A percentile compares a stretch with the other conserved stretches of the same genome.
Evolutionary conservation across 2,888 invertebrate genomes (phyloP).

Genomic region (Myopa tessellatipennis): DNA sequence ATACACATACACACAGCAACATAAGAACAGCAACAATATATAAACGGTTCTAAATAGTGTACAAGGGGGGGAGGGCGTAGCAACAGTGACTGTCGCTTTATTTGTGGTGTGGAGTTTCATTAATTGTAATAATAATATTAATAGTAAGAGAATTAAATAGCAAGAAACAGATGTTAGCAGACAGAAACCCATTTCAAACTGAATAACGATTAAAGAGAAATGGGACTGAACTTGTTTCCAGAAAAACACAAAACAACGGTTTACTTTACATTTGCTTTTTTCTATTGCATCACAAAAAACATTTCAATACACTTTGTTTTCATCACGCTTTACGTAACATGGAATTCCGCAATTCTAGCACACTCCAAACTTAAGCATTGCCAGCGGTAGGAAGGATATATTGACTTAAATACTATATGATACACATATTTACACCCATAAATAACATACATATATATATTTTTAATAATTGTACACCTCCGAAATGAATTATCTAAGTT

Average conservation of each 20-base stretch:
- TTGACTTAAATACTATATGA: background rate
- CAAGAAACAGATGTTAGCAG: slow-evolving; percentile 26
- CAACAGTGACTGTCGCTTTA: slow-evolving; percentile 27
- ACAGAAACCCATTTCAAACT: slow-evolving; percentile 22
- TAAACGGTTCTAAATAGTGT: slow-evolving; percentile 12
- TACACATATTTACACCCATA: slow-evolving; percentile 21
- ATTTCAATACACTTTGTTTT: background rate
- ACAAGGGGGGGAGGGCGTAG: background rate
- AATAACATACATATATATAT: slow-evolving; percentile 14
- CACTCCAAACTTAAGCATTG: slow-evolving; percentile 38
- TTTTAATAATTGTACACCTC: slow-evolving; percentile 18
- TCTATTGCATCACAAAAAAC: background rate
- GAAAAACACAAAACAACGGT: slow-evolving; percentile 1
- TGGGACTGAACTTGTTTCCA: slow-evolving; percentile 33
- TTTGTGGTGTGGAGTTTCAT: slow-evolving; percentile 38
- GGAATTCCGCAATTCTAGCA: slow-evolving; percentile 20
- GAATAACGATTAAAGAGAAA: slow-evolving; percentile 28
- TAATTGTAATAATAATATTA: slow-evolving; percentile 34
- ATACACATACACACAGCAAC: slow-evolving; percentile 10
- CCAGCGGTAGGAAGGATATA: slow-evolving; percentile 19
- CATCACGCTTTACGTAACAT: background rate
- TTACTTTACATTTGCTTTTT: background rate
- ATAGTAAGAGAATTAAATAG: slow-evolving; percentile 35
- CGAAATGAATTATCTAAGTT: slow-evolving; percentile 1
- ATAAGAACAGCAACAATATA: slow-evolving; percentile 16